A percentile compares a stretch with the other conserved stretches of the same genome.
Evolutionary conservation across 2,113 vertebrate genomes (phyloP).

Genomic region (Onychostoma macrolepis): DNA sequence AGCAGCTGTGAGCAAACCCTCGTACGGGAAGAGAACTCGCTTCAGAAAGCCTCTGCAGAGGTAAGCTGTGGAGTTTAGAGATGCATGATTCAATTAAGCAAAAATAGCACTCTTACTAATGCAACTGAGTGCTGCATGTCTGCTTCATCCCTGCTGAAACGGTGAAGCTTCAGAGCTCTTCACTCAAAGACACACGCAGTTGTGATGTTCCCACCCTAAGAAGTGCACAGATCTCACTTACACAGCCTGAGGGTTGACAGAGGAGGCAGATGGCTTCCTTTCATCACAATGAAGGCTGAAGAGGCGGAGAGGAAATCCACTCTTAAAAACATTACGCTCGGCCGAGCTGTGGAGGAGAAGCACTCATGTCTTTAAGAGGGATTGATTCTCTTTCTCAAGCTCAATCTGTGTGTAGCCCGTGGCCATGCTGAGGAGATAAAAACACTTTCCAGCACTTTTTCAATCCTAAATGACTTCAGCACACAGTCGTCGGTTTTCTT

Average conservation of each 20-base stretch:
- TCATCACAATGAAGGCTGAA: conserved; percentile 43
- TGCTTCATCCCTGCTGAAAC: too few relatives aligned
- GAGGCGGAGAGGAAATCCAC: conserved; percentile 41
- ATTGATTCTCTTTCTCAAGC: conserved; percentile 57
- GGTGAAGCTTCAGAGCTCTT: background rate
- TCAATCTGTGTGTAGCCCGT: conserved; percentile 27
- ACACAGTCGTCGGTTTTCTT: background rate
- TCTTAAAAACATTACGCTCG: conserved; percentile 24
- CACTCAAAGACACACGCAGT: background rate
- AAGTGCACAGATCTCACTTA: conserved; percentile 15
- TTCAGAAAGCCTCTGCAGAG: conserved; percentile 18
- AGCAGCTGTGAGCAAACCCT: conserved; percentile 67
- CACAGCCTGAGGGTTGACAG: conserved; percentile 50
- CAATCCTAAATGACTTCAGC: conserved; percentile 27
- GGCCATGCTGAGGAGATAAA: conserved; percentile 25
- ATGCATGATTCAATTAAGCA: background rate
- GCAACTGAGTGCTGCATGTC: background rate
- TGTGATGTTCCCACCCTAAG: background rate
- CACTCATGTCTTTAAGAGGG: conserved; percentile 43
- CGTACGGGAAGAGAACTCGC: conserved; percentile 58
- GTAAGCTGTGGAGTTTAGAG: background rate
- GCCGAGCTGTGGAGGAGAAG: conserved; percentile 35
- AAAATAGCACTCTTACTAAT: background rate
- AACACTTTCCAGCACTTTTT: conserved; percentile 21
- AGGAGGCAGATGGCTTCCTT: conserved; percentile 35